Percentiles rank a stretch among this genome's conserved stretches.
Evolutionary conservation across 2,113 vertebrate genomes (phyloP).

Genomic region (Aptenodytes patagonicus): DNA sequence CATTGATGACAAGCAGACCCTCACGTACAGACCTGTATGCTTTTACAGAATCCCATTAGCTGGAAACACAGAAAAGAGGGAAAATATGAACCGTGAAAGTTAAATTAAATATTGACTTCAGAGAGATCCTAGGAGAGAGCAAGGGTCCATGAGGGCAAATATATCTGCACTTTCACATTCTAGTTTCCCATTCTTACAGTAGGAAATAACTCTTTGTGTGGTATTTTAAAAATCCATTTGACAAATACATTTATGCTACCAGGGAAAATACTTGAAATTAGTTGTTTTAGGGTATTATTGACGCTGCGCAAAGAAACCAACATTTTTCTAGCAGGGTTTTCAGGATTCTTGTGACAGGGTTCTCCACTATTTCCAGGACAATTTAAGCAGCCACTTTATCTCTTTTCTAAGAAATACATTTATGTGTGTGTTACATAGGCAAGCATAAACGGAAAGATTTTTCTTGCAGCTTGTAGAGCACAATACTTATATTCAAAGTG

Average conservation of each 20-base stretch:
- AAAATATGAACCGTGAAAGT: background rate
- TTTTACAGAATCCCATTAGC: background rate
- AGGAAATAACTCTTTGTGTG: background rate
- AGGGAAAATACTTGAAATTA: background rate
- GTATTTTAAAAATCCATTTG: background rate
- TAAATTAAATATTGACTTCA: conserved; percentile 43
- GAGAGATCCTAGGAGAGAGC: background rate
- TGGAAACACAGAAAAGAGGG: background rate
- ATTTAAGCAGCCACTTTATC: background rate
- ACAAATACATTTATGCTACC: background rate
- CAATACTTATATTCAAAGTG: background rate
- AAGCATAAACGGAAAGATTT: background rate
- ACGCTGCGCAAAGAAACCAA: background rate
- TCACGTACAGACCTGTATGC: background rate
- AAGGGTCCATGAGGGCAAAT: background rate
- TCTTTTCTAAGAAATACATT: background rate
- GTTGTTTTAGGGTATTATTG: background rate
- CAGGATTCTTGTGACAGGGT: background rate
- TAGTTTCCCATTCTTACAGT: background rate
- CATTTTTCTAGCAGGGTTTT: background rate
- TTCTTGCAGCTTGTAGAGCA: background rate
- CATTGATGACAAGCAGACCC: background rate
- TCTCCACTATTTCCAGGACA: background rate
- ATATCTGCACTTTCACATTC: background rate
- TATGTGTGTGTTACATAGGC: background rate